A percentile compares a stretch with the other conserved stretches of the same genome.
Evolutionary conservation across 2,797 vertebrate species (phyloP).

Genomic region (Aulostomus chinensis): DNA sequence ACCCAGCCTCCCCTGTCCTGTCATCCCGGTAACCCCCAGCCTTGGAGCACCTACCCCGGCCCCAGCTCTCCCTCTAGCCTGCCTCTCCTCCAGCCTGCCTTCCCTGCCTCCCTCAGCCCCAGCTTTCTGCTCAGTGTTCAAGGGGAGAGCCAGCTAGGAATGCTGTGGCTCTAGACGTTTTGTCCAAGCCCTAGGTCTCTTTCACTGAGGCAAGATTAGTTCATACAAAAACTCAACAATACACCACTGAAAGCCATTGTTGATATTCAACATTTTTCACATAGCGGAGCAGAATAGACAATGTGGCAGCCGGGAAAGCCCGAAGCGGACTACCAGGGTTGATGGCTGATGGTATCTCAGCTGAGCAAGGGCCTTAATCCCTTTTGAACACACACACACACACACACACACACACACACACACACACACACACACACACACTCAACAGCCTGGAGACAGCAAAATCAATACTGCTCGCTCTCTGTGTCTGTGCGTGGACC

Average conservation of each 20-base stretch:
- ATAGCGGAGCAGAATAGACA: constrained; percentile 99
- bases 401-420: constrained; percentile 45
- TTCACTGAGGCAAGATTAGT: constrained; percentile 99
- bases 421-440: constrained; percentile 19
- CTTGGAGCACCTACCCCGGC: constrained; percentile 70
- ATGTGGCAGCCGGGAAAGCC: constrained; percentile 99
- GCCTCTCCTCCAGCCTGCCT: constrained; percentile 59
- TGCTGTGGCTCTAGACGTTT: constrained; percentile 98
- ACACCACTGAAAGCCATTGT: constrained; percentile 99
- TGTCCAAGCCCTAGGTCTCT: constrained; percentile 96
- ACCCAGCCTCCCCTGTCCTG: neutral
- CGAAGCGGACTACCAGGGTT: constrained; percentile 89
- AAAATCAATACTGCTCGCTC: constrained; percentile 84
- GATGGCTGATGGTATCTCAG: constrained; percentile 98
- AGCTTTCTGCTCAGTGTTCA: constrained; percentile 86
- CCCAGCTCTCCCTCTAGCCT: constrained; percentile 42
- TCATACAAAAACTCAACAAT: constrained; percentile 99
- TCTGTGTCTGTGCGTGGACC: constrained; percentile 49
- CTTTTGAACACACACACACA: constrained; percentile 68
- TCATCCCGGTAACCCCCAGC: constrained; percentile 12
- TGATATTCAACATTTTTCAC: constrained; percentile 99
- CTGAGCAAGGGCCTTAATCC: constrained; percentile 95
- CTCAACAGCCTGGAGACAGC: constrained; percentile 84
- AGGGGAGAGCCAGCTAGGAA: constrained; percentile 88
- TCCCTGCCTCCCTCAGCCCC: constrained; percentile 81